Base-by-base conservation (phyloP, 2,888 invertebrate genomes). In the Ennomos quercinarius region DNA sequence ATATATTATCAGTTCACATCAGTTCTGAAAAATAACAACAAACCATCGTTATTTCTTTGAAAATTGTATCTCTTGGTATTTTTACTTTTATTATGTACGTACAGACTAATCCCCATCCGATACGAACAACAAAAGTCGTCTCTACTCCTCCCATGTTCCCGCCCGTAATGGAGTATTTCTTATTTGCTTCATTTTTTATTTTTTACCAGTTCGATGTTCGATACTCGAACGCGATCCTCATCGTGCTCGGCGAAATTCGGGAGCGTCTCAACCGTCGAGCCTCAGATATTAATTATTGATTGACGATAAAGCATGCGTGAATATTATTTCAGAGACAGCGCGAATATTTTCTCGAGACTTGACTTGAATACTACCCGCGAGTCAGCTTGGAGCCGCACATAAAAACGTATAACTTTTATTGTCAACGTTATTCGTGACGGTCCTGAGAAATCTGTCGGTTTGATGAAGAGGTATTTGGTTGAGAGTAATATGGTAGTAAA, bases 171-270 rank as follows among this genome's bases (percentile, higher is more conserved):
- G 87, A 90, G 91, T 90, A 91, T 91, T 92, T 91, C 89, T 90
- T 91, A 91, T 92, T 92, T 92, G 90, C 83, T 87, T 92, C 91
- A 90, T 90, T 92, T 91, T 91, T 91, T 85, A 87, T 87, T 92
- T 92, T 92, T 91, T 91, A 89, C 75, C 78, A 80, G 87, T 87
- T 90, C 91, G 91, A 91, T 92, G n/a, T n/a, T n/a, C n/a, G n/a
- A n/a, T 92, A 92, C 92, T 83, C 89, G 92, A 90, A 91, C 89
- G 89, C 91, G 91, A 91, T 89, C 83, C 83, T 82, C 88, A 86
- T 88, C 88, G 85, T 87, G 89, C 88, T 84, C 75, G 81, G 89
- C 89, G 89, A 91, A 92, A 92, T 92, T 92, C 92, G 92, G 92
- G 91, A 92, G 92, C 92, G 86, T 89, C 88, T 88, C 82, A 81